Conservation (phyloP, 1,140 invertebrate genomes). For the Propsilocerus akamusi region DNA sequence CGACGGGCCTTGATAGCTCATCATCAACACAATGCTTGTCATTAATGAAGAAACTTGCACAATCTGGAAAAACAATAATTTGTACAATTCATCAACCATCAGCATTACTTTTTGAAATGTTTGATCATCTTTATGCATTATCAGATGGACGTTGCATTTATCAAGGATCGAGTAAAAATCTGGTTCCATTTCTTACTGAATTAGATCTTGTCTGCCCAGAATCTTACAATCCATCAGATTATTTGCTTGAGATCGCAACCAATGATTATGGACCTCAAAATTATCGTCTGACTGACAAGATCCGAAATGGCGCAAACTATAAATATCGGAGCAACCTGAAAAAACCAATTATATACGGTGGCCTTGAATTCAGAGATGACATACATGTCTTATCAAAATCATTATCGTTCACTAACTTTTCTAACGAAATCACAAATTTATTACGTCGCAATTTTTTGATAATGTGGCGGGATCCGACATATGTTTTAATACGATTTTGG, state of each 20-base stretch:
- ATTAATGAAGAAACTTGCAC: constrained; percentile 44
- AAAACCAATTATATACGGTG: neutral
- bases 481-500: constrained; percentile 34
- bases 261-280: neutral
- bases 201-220: constrained; percentile 37
- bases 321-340: neutral
- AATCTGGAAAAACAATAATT: constrained; percentile 55
- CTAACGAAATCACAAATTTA: neutral
- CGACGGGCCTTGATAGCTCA: constrained; percentile 56
- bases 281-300: neutral
- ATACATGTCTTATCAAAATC: neutral
- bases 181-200: constrained; percentile 27
- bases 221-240: constrained; percentile 51
- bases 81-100: constrained; percentile 83
- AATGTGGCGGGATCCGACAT: neutral
- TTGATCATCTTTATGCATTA: constrained; percentile 41
- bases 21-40: constrained; percentile 49
- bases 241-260: constrained; percentile 9
- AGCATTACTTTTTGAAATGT: constrained; percentile 56
- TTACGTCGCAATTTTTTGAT: neutral
- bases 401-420: neutral
- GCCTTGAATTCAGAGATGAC: neutral
- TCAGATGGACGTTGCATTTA: constrained; percentile 36
- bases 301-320: neutral
- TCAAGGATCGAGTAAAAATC: constrained; percentile 31